A percentile compares a stretch with the other conserved stretches of the same genome.
These are phyloP conservation scores for Campoplex capitator DNA, from an alignment of 2,888 invertebrate species.

Conservation along the genomic window DNA sequence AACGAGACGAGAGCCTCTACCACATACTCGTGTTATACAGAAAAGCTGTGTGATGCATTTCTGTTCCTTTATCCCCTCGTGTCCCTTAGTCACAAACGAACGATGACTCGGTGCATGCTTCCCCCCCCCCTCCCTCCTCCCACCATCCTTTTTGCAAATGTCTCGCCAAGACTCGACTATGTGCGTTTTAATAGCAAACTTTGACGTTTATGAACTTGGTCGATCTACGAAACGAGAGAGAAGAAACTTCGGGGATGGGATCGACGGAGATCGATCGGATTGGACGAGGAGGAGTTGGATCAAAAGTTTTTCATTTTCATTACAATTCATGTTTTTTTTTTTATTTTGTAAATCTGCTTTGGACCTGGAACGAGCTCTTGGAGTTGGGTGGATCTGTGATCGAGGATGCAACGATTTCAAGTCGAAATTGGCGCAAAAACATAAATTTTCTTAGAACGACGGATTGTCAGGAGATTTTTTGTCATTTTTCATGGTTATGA, in stretches of 20 bases:
- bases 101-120: background rate
- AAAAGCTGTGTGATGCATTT: background rate
- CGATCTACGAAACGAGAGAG: background rate
- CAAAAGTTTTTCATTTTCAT: no score
- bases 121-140: no score
- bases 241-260: background rate
- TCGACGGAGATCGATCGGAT: no score
- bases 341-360: background rate
- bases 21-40: conserved; percentile 7
- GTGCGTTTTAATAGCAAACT: background rate
- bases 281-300: no score
- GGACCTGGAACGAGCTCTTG: no score
- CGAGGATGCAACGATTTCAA: no score
- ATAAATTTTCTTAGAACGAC: no score
- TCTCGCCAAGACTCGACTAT: background rate
- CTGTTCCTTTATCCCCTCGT: background rate
- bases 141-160: background rate
- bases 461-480: no score
- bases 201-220: background rate
- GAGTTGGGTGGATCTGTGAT: no score
- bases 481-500: background rate
- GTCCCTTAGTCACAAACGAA: conserved; percentile 32
- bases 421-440: no score
- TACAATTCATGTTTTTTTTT: no score
- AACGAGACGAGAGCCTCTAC: conserved; percentile 52